Base-by-base conservation (phyloP, 2,797 vertebrate species). In the Odontamblyopus rebecca region DNA sequence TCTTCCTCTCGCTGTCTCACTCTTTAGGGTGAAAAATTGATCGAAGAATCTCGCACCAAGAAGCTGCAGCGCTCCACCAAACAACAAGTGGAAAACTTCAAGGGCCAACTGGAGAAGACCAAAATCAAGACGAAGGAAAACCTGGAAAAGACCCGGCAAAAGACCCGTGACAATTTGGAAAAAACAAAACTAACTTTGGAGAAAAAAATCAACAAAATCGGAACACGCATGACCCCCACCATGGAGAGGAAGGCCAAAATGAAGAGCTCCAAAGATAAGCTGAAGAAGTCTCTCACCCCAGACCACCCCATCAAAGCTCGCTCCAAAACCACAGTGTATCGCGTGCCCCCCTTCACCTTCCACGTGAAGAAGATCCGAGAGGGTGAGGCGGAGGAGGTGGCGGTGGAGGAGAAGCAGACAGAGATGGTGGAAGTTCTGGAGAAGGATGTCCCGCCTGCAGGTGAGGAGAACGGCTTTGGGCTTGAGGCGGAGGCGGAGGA, bases 291-390 rank as follows among this genome's bases (percentile, higher is more conserved):
- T 53, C 95, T 98, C 78, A 96, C 94, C 0, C 97, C 97, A 0
- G 96, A 97, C 86, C 97, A 97, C 83, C 90, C 93, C 15, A 81
- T 95, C 50, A 95, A 96, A 0, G 94, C 96, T 69, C 96, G 97
- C 82, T 96, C 96, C 85, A 98, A 97, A 94, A 95, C 94, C 0
- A 93, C 94, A 0, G 96, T 98, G 78, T 99, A 99, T 93, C 97
- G 96, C 50, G 97, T 99, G 79, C 97, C 97, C 0, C 98, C 98
- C 4, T 99, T 99, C 88, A 99, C 98, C 77, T 99, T 99, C 89
- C 95, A 97, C 0, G 98, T 99, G 57, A 99, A 99, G 94, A 99
- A 99, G 91, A 94, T 98, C 83, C 91, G 97, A 61, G 96, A 96
- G 59, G 97, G 97, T 0, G 91, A 94, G 80, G 93, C 92, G 72